A percentile compares a stretch with the other conserved stretches of the same genome.
Evolutionary conservation across 1,140 invertebrate species (phyloP).

Genomic region (Agrypnia vestita): DNA sequence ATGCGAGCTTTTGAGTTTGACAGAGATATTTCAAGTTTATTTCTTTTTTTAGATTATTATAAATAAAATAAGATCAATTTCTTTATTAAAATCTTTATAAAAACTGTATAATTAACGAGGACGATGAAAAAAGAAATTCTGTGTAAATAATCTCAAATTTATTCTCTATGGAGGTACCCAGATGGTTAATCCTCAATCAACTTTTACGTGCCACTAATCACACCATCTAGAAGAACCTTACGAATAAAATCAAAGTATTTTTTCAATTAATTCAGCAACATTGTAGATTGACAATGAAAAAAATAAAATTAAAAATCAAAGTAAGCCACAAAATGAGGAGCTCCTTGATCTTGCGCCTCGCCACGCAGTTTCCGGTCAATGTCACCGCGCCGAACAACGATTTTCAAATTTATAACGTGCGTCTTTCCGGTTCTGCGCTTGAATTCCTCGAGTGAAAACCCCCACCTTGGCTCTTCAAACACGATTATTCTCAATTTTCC

Average conservation of each 20-base stretch:
- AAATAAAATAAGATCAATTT: too few relatives aligned
- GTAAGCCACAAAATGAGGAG: not conserved
- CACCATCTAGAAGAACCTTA: not conserved
- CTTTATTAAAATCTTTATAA: too few relatives aligned
- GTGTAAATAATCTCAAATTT: too few relatives aligned
- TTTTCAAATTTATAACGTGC: slow-evolving; percentile 39
- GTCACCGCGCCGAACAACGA: slow-evolving; percentile 15
- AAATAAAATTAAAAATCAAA: too few relatives aligned
- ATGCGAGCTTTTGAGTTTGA: too few relatives aligned
- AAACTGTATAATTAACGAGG: too few relatives aligned
- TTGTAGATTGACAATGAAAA: too few relatives aligned
- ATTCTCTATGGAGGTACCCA: too few relatives aligned
- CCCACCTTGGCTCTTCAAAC: slow-evolving; percentile 37
- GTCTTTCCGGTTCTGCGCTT: slow-evolving; percentile 31
- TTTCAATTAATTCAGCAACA: too few relatives aligned
- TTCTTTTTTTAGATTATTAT: too few relatives aligned
- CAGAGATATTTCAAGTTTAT: too few relatives aligned
- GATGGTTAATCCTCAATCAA: not conserved
- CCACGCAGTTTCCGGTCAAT: slow-evolving; percentile 39
- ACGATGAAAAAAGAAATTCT: too few relatives aligned
- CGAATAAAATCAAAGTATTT: not conserved
- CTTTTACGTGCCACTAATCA: not conserved
- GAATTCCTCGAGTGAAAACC: slow-evolving; percentile 30
- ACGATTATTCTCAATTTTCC: not conserved
- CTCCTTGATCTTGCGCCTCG: slow-evolving; percentile 5